phyloP scores from a whole-genome alignment of 2,797 vertebrate genomes.

The Cossypha niveicapilla region DNA sequence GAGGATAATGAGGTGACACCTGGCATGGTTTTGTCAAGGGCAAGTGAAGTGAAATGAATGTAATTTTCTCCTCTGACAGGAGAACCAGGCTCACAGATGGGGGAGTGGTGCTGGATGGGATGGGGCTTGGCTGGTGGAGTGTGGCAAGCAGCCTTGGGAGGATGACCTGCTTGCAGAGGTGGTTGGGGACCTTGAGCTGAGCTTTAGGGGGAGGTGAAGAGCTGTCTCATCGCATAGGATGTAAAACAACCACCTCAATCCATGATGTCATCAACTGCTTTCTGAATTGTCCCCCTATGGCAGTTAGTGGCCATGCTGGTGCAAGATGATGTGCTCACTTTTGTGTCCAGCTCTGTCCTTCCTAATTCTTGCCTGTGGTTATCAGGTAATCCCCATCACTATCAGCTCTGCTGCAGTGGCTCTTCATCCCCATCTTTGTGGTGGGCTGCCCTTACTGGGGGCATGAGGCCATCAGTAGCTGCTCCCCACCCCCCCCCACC shows the following conservation, averaged over 20 bases:
- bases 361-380: neutral
- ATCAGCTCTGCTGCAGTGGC: neutral
- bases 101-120: neutral
- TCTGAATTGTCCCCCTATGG: rapidly evolving
- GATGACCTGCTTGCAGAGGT: neutral
- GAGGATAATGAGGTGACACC: neutral
- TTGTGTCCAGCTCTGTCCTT: neutral
- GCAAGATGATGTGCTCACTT: rapidly evolving
- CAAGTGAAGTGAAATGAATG: neutral
- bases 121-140: neutral
- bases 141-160: neutral
- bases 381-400: neutral
- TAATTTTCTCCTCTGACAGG: neutral
- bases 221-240: neutral
- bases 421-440: neutral
- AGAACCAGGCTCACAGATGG: neutral
- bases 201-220: neutral
- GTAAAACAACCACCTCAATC: neutral
- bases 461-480: neutral
- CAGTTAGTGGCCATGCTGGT: rapidly evolving
- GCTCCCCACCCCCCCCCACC: neutral
- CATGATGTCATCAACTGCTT: rapidly evolving
- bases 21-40: neutral
- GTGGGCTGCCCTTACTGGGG: neutral
- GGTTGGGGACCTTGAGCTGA: neutral